Evolutionary conservation across 2,888 invertebrate genomes (phyloP), one percentile per base, ranked within the genome.

Genomic region (Merodon equestris): DNA sequence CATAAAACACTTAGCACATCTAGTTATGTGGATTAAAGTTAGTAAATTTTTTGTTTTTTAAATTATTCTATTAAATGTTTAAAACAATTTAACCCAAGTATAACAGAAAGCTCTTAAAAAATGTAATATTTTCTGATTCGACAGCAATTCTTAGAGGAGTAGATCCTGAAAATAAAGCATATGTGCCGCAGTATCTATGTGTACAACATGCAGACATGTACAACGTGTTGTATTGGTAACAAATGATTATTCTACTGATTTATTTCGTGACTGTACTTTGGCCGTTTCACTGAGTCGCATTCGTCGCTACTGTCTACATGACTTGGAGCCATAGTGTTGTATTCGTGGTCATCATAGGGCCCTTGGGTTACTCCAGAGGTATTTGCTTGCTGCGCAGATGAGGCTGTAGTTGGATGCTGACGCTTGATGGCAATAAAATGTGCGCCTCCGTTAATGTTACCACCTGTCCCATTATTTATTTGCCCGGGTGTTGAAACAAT

Each of bases 371-470:
- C 72, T 5, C 51, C 75, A 14, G 81, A 66, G 74, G 84, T 56
- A 82, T 73, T 63, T 82, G 83, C 70, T 82, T 81, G 70, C 82
- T 85, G 81, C 81, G 84, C 83, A 58, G 86, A 44, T 84, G 84
- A 64, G 70, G 84, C 86, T 50, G 86, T 83, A 84, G 87, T 47
- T 56, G 85, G 84, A 82, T 88, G 87, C 83, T 88, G 88, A 38
- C 88, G 84, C 76, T 88, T 88, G 4, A 88, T 85, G 36, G 88
- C 86, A 82, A 88, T 87, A 48, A 88, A 71, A 53, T 87, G 85
- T 56, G 86, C 87, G 84, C 51, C 85, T 68, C 74, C 74, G 48
- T 85, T 84, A 19, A 81, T 79, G 61, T 83, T 73, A 81, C 85
- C 70, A 70, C 83, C 70, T 67, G 84, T 75, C 45, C 82, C 76